Percentiles rank a stretch among this genome's conserved stretches.
Conservation (phyloP, 2,113 vertebrate genomes). For the Falcunculus frontatus region DNA sequence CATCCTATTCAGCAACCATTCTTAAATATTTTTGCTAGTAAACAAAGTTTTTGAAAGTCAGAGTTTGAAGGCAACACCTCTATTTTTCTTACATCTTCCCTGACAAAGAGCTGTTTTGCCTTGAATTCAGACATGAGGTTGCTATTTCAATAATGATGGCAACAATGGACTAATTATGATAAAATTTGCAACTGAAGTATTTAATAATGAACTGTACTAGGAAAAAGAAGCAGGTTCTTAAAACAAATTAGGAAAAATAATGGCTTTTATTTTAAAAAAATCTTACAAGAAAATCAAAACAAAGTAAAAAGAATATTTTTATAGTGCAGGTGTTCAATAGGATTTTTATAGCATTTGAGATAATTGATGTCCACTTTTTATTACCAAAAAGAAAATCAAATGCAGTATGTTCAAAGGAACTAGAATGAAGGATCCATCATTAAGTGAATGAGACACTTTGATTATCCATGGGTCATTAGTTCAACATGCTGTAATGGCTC, state of each 20-base stretch:
- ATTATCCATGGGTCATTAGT: conserved; percentile 44
- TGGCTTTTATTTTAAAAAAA: not conserved
- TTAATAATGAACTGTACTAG: not conserved
- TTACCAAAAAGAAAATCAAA: conserved; percentile 38
- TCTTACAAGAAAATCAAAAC: not conserved
- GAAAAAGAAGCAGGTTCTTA: not conserved
- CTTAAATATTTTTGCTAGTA: not conserved
- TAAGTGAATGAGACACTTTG: conserved; percentile 34
- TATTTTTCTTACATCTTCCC: not conserved
- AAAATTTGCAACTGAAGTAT: not conserved
- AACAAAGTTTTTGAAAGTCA: not conserved
- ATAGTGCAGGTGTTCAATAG: not conserved
- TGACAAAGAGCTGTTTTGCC: not conserved
- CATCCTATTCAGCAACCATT: not conserved
- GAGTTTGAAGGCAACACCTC: not conserved
- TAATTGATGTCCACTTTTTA: conserved; percentile 11
- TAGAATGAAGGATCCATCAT: conserved; percentile 12
- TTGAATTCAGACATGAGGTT: not conserved
- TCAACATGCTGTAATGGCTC: conserved; percentile 22
- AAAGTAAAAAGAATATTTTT: not conserved
- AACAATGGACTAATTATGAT: not conserved
- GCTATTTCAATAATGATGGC: not conserved
- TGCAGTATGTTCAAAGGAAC: conserved; percentile 7
- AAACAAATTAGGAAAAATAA: not conserved
- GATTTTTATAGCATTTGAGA: not conserved